Base-by-base conservation (phyloP, 1,140 invertebrate species). In the Eulimnadia texana region DNA sequence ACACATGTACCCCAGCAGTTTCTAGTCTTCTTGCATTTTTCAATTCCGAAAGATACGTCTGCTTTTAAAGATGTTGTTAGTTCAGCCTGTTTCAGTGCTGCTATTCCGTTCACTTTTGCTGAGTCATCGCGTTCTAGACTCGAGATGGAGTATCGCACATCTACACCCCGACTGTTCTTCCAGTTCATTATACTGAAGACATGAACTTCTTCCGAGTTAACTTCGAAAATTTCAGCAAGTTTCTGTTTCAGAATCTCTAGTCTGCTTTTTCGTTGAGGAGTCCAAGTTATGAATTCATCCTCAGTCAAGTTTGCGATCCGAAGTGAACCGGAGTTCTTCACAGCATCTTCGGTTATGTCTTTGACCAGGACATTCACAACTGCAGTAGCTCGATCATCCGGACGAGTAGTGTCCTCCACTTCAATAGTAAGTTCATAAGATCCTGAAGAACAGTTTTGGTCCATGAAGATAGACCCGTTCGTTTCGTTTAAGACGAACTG, bases 261-360 rank as follows among this genome's bases (percentile, higher is more conserved):
- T 42, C 6, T 9, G 33, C 33, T 42, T 42, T 42, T 42, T 16
- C 16, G 33, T 16, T 16, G 33, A 42, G 33, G 33, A 9, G 33
- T n/a, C n/a, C n/a, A n/a, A n/a, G n/a, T 42, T 6, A 42, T 42
- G 16, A 42, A 42, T 9, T 42, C 33, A 6, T 42, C 16, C 6
- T 6, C 33, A 9, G 33, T 9, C 33, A 42, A 16, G 33, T 42
- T 42, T 42, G 6, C 16, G 16, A 42, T 42, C 6, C 33, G 33
- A 6, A 42, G 6, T 42, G 91, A 94, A 0, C 91, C 92, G 0
- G 90, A 93, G 68, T 85, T 92, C 50, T 80, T 76, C 0, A 95
- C 88, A 1, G 92, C 91, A 71, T 91, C 88, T 69, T 93, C 85
- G 0, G 89, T 84, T n/a, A 97, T 85, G 66, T 84, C 80, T 63